Base-by-base conservation (phyloP, 2,113 vertebrate species). In the Onychostruthus taczanowskii region DNA sequence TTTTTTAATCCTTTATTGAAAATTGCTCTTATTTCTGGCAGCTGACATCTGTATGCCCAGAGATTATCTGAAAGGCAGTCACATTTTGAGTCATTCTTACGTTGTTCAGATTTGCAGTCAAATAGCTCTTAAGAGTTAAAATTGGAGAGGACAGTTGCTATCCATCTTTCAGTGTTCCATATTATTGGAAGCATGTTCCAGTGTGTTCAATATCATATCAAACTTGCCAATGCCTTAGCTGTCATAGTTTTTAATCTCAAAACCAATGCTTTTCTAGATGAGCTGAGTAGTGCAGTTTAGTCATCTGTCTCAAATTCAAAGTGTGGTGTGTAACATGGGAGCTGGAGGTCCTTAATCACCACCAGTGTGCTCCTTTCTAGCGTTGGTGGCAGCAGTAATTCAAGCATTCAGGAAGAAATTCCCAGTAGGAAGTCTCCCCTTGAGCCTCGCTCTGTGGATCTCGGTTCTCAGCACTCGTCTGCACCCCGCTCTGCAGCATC, bases 341-440 rank as follows among this genome's bases (percentile, higher is more conserved):
- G 49, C 80, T 94, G 33, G 10, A 58, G 89, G 41, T 84, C 35
- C 69, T 46, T 26, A 46, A 66, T 58, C 43, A 21, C 37, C 68
- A 16, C 22, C 76, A 15, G 0, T 79, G 1, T 89, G 56, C 74
- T 97, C 28, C 74, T 74, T 89, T 58, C 27, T 50, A 98, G 97
- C 77, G n/a, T 87, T 93, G 93, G 92, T 85, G 93, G 88, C 92
- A 97, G 95, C 85, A 98, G 97, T 88, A 97, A 83, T 90, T 98
- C 97, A 72, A 98, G 96, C 93, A 89, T 98, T 78, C 98, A 98
- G 78, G 98, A 99, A 41, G 99, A 99, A 66, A 47, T 98, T 94
- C 79, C 93, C 13, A 98, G 96, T 35, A 95, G 93, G 66, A 98
- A 97, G 66, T 98, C 98, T 68, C 96, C 98, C 24, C 97, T 41